Evolutionary conservation across 2,888 invertebrate species (phyloP), one percentile per base, ranked within the genome.

Genomic region (Bugulina stolonifera): DNA sequence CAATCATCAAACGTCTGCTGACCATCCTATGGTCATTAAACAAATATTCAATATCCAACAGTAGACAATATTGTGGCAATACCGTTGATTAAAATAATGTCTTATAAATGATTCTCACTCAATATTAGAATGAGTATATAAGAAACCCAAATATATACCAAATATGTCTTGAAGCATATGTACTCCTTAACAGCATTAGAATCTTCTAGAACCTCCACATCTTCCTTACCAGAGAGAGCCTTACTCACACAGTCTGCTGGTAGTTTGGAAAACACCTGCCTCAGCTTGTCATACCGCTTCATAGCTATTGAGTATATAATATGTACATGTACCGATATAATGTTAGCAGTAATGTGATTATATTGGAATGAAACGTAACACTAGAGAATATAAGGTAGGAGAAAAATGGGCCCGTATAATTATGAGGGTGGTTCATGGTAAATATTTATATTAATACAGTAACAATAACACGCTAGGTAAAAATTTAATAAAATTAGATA

Each of bases 1-100:
- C 95, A 96, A 78, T 92, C 91, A 75, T 90, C 90, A 84, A 94
- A 95, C 5, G 91, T 89, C 83, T 94, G 93, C 74, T 93, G 88
- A 1, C 93, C 93, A 79, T 92, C 90, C 87, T 87, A 43, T 10
- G 18, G 43, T 43, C 5, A 43, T 5, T 43, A 43, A 18, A n/a
- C n/a, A n/a, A n/a, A n/a, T n/a, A n/a, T n/a, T n/a, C n/a, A n/a
- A n/a, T n/a, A n/a, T n/a, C n/a, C 43, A 43, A 43, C 43, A 43
- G 43, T n/a, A n/a, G 43, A 10, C 5, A 43, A 43, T 43, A 43
- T 43, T 43, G 43, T 43, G 18, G 43, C 10, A 10, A 43, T 43
- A 43, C 43, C 18, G 5, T 43, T 43, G 43, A 18, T 18, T 43
- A 10, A 10, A 43, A 5, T 43, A 10, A n/a, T n/a, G n/a, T n/a